Percentiles rank a stretch among this genome's conserved stretches.
Conservation (phyloP, 1,140 invertebrate genomes). For the Ephestia elutella region DNA sequence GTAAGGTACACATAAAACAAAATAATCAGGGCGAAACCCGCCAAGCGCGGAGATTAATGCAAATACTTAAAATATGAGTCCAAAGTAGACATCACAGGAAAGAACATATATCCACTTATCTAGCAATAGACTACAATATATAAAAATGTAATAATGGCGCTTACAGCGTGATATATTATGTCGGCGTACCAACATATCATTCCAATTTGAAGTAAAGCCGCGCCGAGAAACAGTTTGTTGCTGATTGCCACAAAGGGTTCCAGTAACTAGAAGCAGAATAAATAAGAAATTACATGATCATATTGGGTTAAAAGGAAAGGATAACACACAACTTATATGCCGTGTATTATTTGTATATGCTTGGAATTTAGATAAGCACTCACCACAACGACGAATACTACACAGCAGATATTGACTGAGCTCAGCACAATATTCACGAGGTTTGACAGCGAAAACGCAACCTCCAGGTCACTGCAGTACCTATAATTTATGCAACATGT, state of each 20-base stretch:
- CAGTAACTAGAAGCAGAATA: slow-evolving; percentile 46
- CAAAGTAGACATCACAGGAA: no score
- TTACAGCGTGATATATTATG: slow-evolving; percentile 58
- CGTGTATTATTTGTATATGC: no score
- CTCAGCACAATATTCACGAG: slow-evolving; percentile 62
- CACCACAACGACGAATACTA: slow-evolving; percentile 60
- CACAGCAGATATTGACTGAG: slow-evolving; percentile 63
- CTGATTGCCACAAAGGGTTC: slow-evolving; percentile 56
- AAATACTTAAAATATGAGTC: no score
- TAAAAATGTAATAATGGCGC: no score
- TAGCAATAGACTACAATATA: no score
- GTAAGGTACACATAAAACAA: no score
- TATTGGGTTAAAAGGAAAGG: no score
- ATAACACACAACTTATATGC: no score
- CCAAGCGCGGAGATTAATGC: no score
- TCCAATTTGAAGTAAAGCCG: slow-evolving; percentile 58
- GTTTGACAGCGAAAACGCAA: slow-evolving; percentile 57
- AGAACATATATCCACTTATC: no score
- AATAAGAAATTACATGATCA: background rate
- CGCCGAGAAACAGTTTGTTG: slow-evolving; percentile 57
- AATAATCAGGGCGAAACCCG: no score
- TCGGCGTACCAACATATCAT: slow-evolving; percentile 65
- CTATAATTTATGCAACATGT: slow-evolving; percentile 22
- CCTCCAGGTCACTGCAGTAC: slow-evolving; percentile 58
- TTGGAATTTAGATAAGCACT: slow-evolving; percentile 20